A percentile compares a stretch with the other conserved stretches of the same genome.
Conservation (phyloP, 2,888 invertebrate species). For the Choreutis nemorana region DNA sequence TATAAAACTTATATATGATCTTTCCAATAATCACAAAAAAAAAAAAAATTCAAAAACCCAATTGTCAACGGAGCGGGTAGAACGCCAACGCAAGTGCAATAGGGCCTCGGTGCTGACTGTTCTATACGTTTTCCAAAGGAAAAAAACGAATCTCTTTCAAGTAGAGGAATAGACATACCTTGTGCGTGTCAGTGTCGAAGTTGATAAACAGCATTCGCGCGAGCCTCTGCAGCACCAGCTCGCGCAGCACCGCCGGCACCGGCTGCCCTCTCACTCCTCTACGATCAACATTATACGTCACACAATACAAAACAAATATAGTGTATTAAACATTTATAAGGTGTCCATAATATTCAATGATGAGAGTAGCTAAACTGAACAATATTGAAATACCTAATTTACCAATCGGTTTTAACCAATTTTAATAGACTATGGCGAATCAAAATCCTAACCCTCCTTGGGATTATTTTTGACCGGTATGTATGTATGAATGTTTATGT, state of each 20-base stretch:
- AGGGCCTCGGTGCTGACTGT: too few species aligned
- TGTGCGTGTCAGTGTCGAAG: conserved; percentile 64
- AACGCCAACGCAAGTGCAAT: too few species aligned
- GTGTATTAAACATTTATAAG: background rate
- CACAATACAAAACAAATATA: conserved; percentile 12
- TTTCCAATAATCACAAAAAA: too few species aligned
- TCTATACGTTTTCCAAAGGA: too few species aligned
- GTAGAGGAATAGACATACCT: conserved; percentile 29
- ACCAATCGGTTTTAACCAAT: too few species aligned
- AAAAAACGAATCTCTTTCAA: background rate
- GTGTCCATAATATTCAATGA: background rate
- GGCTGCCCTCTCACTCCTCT: conserved; percentile 82
- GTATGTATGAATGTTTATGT: too few species aligned
- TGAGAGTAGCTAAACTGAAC: background rate
- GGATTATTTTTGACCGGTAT: too few species aligned
- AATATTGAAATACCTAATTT: too few species aligned
- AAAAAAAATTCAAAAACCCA: background rate
- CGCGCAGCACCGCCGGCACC: conserved; percentile 74
- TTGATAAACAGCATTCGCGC: conserved; percentile 78
- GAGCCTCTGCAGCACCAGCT: conserved; percentile 76
- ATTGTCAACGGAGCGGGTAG: too few species aligned
- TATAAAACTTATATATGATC: background rate
- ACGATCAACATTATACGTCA: conserved; percentile 49
- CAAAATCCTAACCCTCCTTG: too few species aligned
- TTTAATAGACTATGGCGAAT: too few species aligned